These are phyloP conservation scores for Nixonia krombeini DNA, from an alignment of 1,140 invertebrate species.

Conservation along the genomic window DNA sequence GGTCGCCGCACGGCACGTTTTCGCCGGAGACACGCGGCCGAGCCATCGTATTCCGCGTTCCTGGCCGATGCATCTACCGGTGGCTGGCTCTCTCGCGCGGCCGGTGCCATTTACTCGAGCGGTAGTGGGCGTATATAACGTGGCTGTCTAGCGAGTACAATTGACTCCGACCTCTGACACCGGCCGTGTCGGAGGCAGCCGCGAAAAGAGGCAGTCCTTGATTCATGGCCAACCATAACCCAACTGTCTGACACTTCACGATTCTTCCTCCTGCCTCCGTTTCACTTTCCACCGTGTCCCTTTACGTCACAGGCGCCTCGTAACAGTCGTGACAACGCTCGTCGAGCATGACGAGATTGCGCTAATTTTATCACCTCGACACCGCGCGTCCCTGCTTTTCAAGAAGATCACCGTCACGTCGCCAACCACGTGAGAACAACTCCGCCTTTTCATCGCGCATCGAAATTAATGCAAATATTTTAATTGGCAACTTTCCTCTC, in stretches of 20 bases:
- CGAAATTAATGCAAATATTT: too few relatives aligned
- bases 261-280: constrained; percentile 15
- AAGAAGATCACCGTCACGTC: too few relatives aligned
- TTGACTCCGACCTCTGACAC: constrained; percentile 41
- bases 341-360: too few relatives aligned
- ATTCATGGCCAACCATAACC: constrained; percentile 37
- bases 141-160: constrained; percentile 38
- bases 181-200: constrained; percentile 25
- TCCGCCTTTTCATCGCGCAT: too few relatives aligned
- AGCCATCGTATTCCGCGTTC: constrained; percentile 16
- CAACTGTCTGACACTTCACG: constrained; percentile 25
- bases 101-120: constrained; percentile 10
- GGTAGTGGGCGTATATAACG: constrained; percentile 41
- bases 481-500: too few relatives aligned
- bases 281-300: constrained; percentile 19
- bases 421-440: too few relatives aligned
- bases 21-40: constrained; percentile 4
- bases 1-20: constrained; percentile 20
- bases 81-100: background rate
- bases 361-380: too few relatives aligned
- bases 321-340: background rate
- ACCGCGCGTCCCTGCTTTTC: too few relatives aligned
- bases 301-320: background rate
- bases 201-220: constrained; percentile 33
- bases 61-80: constrained; percentile 13